Conservation (phyloP, 2,797 vertebrate genomes). For the Sternotherus odoratus region DNA sequence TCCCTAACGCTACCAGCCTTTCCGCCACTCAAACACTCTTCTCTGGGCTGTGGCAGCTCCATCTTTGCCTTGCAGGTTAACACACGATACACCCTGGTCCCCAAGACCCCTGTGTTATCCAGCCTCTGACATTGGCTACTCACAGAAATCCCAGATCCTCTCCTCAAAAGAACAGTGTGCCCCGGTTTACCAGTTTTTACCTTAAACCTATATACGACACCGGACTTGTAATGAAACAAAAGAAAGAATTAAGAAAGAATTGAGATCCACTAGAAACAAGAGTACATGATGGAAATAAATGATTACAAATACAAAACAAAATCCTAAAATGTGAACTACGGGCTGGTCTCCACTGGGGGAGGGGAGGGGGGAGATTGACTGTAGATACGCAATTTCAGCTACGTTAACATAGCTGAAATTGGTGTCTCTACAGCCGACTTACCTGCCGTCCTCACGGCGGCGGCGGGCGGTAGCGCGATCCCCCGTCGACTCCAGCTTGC, state of each 20-base stretch:
- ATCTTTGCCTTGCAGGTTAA: background rate
- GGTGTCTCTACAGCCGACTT: too few relatives aligned
- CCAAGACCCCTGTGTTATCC: background rate
- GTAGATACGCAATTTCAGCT: too few relatives aligned
- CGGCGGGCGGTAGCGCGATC: too few relatives aligned
- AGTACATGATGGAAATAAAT: background rate
- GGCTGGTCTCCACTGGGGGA: too few relatives aligned
- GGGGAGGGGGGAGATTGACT: too few relatives aligned
- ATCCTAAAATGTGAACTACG: background rate
- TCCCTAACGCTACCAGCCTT: background rate
- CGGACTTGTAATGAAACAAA: background rate
- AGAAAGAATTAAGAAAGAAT: background rate
- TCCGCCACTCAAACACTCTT: background rate
- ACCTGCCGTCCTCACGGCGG: too few relatives aligned
- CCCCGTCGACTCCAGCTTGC: too few relatives aligned
- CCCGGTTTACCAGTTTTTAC: background rate
- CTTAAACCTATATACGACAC: background rate
- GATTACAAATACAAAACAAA: background rate
- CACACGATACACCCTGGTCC: background rate
- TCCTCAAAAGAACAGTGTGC: background rate
- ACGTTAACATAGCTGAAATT: too few relatives aligned
- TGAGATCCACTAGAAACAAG: background rate
- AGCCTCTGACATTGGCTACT: background rate
- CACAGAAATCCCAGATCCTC: background rate
- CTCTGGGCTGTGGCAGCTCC: background rate